Percentiles rank a stretch among this genome's conserved stretches.
Evolutionary conservation across 2,797 vertebrate genomes (phyloP).

Genomic region (Malurus leucopterus): DNA sequence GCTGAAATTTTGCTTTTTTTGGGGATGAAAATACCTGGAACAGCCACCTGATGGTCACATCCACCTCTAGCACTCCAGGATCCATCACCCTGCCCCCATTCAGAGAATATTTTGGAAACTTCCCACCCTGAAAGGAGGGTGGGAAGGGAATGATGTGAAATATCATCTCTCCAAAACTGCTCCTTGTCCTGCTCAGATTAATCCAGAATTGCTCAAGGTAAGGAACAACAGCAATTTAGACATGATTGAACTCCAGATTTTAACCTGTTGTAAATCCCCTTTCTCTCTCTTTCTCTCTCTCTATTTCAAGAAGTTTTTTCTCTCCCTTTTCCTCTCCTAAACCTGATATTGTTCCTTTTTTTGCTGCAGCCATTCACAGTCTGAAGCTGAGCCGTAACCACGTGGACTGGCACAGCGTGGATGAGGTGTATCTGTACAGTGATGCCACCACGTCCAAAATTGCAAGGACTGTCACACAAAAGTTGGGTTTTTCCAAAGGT

Average conservation of each 20-base stretch:
- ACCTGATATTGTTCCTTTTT: neutral
- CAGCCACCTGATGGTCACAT: neutral
- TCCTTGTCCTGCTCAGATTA: neutral
- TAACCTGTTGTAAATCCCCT: neutral
- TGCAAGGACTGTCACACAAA: slow-evolving; percentile 93
- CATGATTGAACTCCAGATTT: neutral
- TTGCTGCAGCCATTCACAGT: slow-evolving; percentile 85
- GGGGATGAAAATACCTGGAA: neutral
- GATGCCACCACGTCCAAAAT: slow-evolving; percentile 98
- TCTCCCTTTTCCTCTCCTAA: neutral
- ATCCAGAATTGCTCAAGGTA: neutral
- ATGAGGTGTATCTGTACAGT: slow-evolving; percentile 97
- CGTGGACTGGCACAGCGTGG: slow-evolving; percentile 95
- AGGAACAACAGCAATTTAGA: neutral
- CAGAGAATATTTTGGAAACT: neutral
- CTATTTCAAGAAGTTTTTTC: neutral
- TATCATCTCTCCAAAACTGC: neutral
- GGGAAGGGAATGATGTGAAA: neutral
- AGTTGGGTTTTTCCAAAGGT: slow-evolving; percentile 98
- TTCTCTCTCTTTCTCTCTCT: neutral
- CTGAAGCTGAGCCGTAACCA: slow-evolving; percentile 93
- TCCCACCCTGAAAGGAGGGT: neutral
- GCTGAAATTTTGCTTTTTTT: neutral
- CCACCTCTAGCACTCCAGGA: neutral
- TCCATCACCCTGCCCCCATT: neutral